Percentiles rank a stretch among this genome's conserved stretches.
Evolutionary conservation across 2,113 vertebrate genomes (phyloP).

Genomic region (Hiodon tergisus): DNA sequence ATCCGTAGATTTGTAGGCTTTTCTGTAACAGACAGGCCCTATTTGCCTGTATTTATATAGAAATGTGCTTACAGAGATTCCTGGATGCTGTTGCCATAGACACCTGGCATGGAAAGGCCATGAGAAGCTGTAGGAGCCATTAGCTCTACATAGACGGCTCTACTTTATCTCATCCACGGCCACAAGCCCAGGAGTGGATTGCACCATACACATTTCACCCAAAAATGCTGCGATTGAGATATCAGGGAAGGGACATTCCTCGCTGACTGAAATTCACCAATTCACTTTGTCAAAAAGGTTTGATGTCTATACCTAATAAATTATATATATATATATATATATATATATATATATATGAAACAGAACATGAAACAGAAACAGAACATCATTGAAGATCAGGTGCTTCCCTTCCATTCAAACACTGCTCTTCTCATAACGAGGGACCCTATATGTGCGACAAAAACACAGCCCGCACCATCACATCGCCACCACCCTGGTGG

Average conservation of each 20-base stretch:
- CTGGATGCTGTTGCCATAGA: slow-evolving; percentile 23
- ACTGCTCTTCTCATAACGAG: too few species aligned
- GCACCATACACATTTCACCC: too few species aligned
- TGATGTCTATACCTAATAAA: background rate
- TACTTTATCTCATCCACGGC: background rate
- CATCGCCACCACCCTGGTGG: too few species aligned
- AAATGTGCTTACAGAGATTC: slow-evolving; percentile 36
- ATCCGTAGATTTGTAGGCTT: slow-evolving; percentile 44
- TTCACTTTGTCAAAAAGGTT: too few species aligned
- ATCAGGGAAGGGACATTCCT: too few species aligned
- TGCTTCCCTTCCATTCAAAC: too few species aligned
- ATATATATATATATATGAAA: background rate
- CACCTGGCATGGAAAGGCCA: slow-evolving; percentile 5
- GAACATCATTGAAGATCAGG: too few species aligned
- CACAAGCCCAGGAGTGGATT: background rate
- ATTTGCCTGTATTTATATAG: slow-evolving; percentile 35
- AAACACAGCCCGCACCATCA: too few species aligned
- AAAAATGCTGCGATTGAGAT: too few species aligned
- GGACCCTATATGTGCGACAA: too few species aligned
- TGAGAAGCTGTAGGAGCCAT: background rate
- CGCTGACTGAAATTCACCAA: too few species aligned
- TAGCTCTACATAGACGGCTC: background rate
- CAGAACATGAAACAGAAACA: too few species aligned
- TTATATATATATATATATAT: background rate
- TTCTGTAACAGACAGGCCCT: slow-evolving; percentile 48